phyloP scores from a whole-genome alignment of 1,140 invertebrate genomes.

The Lordiphosa stackelbergi region DNA sequence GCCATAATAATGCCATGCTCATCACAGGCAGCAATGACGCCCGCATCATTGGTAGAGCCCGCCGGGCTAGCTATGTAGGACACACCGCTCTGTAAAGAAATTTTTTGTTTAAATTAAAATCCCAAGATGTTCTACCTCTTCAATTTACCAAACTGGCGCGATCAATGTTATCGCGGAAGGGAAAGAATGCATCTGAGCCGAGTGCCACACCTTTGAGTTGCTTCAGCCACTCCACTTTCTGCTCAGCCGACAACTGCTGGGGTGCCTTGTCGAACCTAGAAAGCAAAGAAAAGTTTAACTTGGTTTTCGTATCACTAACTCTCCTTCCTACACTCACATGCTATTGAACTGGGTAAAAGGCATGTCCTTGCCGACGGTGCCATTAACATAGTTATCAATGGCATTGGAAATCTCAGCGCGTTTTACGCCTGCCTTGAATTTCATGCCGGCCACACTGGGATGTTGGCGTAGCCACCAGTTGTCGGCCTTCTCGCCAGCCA shows the following conservation, averaged over 20 bases:
- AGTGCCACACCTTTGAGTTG: constrained; percentile 91
- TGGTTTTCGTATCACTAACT: background rate
- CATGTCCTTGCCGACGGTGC: constrained; percentile 87
- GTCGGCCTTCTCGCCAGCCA: constrained; percentile 98
- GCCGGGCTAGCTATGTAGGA: constrained; percentile 94
- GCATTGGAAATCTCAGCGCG: constrained; percentile 96
- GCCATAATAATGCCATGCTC: constrained; percentile 92
- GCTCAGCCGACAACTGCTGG: constrained; percentile 82
- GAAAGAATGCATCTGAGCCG: constrained; percentile 99
- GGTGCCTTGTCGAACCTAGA: constrained; percentile 85
- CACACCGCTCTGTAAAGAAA: constrained; percentile 90
- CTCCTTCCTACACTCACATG: constrained; percentile 48
- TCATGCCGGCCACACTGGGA: constrained; percentile 89
- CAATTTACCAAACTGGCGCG: constrained; percentile 88
- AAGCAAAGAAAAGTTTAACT: background rate
- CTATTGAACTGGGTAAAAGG: constrained; percentile 64
- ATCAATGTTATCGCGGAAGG: constrained; percentile 98
- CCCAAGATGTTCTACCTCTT: background rate
- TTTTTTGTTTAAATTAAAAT: constrained; percentile 11
- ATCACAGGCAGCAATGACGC: constrained; percentile 94
- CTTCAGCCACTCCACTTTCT: constrained; percentile 88
- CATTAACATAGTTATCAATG: constrained; percentile 96
- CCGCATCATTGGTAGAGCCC: constrained; percentile 94
- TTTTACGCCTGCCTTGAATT: constrained; percentile 93
- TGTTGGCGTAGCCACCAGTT: constrained; percentile 99